A percentile compares a stretch with the other conserved stretches of the same genome.
Conservation (phyloP, 2,113 vertebrate genomes). For the Hemicordylus capensis region DNA sequence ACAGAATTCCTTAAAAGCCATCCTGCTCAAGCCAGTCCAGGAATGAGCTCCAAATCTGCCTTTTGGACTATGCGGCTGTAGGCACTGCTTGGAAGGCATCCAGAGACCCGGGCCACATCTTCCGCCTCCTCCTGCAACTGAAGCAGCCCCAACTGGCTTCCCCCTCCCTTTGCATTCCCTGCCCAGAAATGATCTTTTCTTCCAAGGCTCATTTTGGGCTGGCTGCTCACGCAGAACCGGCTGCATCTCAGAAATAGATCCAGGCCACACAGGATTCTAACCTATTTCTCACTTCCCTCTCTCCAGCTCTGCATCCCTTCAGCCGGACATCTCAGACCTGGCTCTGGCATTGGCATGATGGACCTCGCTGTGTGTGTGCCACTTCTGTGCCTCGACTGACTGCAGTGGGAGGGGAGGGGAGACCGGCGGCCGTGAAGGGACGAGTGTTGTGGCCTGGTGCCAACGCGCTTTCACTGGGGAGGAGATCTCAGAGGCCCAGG, state of each 20-base stretch:
- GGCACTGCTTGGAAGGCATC: background rate
- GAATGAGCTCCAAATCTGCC: background rate
- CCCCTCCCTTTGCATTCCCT: background rate
- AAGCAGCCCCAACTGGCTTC: background rate
- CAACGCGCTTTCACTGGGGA: background rate
- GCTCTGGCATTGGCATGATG: background rate
- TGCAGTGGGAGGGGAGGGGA: background rate
- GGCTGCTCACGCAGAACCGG: slow-evolving; percentile 31
- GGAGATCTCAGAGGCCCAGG: slow-evolving; percentile 44
- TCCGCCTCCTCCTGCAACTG: background rate
- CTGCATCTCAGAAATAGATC: slow-evolving; percentile 40
- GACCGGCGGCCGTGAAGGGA: no score
- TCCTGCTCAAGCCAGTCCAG: no score
- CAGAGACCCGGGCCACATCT: background rate
- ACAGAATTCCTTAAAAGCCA: background rate
- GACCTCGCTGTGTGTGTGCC: background rate
- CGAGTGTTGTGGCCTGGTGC: slow-evolving; percentile 17
- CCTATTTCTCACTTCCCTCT: slow-evolving; percentile 33
- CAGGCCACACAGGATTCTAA: slow-evolving; percentile 11
- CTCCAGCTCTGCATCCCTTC: background rate
- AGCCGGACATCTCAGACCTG: slow-evolving; percentile 40
- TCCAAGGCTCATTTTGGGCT: slow-evolving; percentile 17
- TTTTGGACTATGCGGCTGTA: background rate
- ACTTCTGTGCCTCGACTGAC: no score
- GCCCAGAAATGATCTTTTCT: slow-evolving; percentile 13